Conservation (phyloP, 2,888 invertebrate species). For the Bhutanitis thaidina region DNA sequence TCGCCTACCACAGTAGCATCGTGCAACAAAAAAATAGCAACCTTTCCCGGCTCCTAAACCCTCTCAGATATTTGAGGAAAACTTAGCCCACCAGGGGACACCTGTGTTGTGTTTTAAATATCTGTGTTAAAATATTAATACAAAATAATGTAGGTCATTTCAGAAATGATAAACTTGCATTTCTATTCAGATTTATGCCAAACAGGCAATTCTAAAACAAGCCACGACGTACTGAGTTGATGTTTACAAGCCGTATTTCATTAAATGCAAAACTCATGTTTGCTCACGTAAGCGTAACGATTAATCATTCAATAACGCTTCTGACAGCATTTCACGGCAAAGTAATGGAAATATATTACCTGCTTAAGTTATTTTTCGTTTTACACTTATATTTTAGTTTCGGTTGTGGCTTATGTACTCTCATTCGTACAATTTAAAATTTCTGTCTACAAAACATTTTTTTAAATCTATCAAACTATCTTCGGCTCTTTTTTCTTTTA, state of each 20-base stretch:
- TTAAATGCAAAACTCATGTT: conserved; percentile 17
- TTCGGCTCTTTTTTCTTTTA: no score
- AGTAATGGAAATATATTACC: background rate
- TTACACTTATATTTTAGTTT: background rate
- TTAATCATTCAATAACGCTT: conserved; percentile 17
- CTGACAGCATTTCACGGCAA: conserved; percentile 12
- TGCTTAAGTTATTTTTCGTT: background rate
- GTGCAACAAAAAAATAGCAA: no score
- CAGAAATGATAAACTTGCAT: background rate
- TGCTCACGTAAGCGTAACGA: conserved; percentile 12
- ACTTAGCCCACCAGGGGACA: no score
- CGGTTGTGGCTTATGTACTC: no score
- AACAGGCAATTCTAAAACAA: background rate
- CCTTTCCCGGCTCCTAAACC: no score
- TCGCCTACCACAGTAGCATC: no score
- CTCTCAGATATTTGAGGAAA: no score
- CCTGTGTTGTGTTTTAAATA: no score
- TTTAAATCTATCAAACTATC: no score
- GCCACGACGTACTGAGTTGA: background rate
- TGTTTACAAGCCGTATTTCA: conserved; percentile 12
- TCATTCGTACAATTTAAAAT: no score
- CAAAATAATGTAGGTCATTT: background rate
- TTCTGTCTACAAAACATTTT: no score
- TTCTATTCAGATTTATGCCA: background rate
- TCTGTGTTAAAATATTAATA: no score